Evolutionary conservation across 2,113 vertebrate species (phyloP).

Genomic region (Hippocampus comes): DNA sequence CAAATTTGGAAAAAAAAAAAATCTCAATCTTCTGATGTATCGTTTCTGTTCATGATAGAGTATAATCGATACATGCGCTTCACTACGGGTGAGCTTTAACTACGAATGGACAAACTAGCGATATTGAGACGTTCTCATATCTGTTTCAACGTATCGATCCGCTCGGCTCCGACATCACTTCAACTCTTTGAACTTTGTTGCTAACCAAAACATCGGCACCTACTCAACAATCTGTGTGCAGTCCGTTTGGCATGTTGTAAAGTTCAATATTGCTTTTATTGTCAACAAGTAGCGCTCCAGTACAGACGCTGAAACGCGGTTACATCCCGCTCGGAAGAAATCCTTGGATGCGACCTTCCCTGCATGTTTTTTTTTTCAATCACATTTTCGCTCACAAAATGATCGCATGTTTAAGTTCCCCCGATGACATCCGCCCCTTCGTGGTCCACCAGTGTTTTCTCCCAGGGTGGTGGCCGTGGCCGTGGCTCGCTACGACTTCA

Average conservation of each 20-base stretch:
- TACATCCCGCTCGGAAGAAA: neutral
- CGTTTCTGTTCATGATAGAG: neutral
- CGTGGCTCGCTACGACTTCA: conserved; percentile 89
- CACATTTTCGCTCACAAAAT: neutral
- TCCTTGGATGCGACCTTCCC: neutral
- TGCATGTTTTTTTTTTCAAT: neutral
- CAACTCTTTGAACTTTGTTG: neutral
- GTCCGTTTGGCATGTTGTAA: too few relatives aligned
- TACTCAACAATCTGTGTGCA: neutral
- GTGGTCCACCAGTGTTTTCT: conserved; percentile 76
- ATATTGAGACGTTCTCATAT: neutral
- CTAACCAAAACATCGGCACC: neutral
- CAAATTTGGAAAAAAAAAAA: too few relatives aligned
- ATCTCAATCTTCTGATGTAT: neutral
- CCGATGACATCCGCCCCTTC: neutral
- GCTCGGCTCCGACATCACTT: neutral
- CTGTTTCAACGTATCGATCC: neutral
- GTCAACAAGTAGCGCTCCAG: too few relatives aligned
- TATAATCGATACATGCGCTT: neutral
- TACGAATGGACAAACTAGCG: too few relatives aligned
- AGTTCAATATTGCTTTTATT: neutral
- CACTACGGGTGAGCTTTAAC: too few relatives aligned
- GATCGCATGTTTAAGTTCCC: neutral
- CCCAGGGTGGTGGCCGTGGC: conserved; percentile 85
- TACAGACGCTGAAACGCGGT: too few relatives aligned